These are phyloP conservation scores for Ahaetulla prasina DNA, from an alignment of 2,113 vertebrate species.

Conservation along the genomic window DNA sequence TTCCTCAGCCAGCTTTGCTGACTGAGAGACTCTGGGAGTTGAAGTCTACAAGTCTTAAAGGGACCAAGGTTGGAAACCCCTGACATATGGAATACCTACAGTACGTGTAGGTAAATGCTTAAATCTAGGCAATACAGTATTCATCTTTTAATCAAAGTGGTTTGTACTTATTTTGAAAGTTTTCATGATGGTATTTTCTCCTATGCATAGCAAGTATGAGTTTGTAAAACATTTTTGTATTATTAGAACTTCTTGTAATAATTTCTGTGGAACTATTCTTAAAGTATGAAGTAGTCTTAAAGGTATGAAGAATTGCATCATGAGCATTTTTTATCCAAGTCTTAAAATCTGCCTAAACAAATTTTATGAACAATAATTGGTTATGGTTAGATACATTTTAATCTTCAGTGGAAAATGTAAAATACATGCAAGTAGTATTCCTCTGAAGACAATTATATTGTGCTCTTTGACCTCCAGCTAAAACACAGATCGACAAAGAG, in stretches of 20 bases:
- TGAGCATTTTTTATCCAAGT: fast-evolving
- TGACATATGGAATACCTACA: background rate
- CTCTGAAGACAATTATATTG: background rate
- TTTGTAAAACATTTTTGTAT: background rate
- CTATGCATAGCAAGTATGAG: background rate
- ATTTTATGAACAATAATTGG: background rate
- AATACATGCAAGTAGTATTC: background rate
- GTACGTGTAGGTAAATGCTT: background rate
- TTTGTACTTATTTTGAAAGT: background rate
- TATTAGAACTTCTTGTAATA: background rate
- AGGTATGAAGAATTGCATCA: background rate
- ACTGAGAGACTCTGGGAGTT: too few species aligned
- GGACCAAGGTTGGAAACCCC: too few species aligned
- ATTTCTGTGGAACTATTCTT: background rate
- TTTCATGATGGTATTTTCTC: background rate
- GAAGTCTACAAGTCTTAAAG: too few species aligned
- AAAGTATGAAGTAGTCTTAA: background rate
- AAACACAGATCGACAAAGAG: constrained; percentile 37
- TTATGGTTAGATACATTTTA: fast-evolving
- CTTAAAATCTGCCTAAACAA: background rate
- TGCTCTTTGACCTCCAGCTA: constrained; percentile 15
- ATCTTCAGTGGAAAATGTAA: fast-evolving
- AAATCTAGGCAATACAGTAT: background rate
- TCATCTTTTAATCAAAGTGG: background rate
- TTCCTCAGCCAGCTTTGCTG: too few species aligned